Evolutionary conservation across 2,113 vertebrate species (phyloP), one percentile per base, ranked within the genome.

Genomic region (Sorex araneus): DNA sequence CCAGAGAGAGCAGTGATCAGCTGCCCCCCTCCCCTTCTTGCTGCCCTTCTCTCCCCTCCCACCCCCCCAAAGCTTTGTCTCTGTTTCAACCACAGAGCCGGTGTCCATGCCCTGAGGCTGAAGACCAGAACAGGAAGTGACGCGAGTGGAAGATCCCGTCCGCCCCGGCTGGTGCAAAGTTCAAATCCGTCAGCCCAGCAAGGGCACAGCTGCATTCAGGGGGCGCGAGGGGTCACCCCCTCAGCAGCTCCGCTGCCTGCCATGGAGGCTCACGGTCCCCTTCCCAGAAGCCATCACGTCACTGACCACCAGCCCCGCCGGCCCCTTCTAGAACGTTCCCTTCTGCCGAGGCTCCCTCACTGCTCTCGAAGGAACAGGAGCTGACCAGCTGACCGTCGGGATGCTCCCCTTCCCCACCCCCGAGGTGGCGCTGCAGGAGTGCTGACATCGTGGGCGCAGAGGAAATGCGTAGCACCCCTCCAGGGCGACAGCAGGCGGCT

Each of bases 1-100:
- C 34, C 28, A 80, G 80, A 67, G 54, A 80, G 18, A 90, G 40
- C 70, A 90, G 82, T 5, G 82, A 94, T 19, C 2, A 21, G 32
- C 63, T 73, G 25, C 21, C 34, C 79, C 71, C 45, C n/a, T n/a
- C n/a, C 15, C 23, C 34, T 50, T 67, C 71, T 10, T 18, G 9
- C n/a, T n/a, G 30, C 66, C 1, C 0, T 13, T 40, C 40, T 7
- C 40, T 40, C 40, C 40, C 18, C 6, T 2, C 4, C 60, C 60
- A 25, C 18, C 19, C 25, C 25, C 19, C 40, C 40, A 40, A 40
- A 63, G 2, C 27, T 28, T 66, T 66, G 12, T 66, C 57, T 19
- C 8, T 23, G 18, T 8, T 60, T 7, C 19, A 60, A 23, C 57
- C 21, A 23, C 57, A 60, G 57, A 21, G 57, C 0, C 57, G 5